phyloP scores from a whole-genome alignment of 2,797 vertebrate species.

The Centropyge bicolor region DNA sequence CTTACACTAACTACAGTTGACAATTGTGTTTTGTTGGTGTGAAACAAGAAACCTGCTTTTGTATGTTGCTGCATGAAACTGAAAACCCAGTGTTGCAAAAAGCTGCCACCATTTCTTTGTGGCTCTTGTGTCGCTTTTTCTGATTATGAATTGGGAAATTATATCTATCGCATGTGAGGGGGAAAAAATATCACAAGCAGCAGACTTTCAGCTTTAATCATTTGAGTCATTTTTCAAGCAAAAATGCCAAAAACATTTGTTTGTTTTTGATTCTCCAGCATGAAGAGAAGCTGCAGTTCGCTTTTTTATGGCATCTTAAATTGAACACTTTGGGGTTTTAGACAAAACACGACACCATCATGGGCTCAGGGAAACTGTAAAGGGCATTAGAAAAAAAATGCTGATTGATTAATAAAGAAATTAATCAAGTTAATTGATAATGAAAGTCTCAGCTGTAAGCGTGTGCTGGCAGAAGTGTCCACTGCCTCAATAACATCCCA shows the following conservation, averaged over 20 bases:
- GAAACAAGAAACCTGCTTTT: neutral
- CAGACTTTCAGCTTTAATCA: too few relatives aligned
- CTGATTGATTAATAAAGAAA: neutral
- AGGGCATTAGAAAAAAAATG: neutral
- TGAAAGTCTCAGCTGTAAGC: neutral
- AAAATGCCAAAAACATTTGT: neutral
- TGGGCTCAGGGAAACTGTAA: neutral
- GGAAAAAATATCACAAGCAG: too few relatives aligned
- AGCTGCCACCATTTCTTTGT: too few relatives aligned
- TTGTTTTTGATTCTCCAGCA: neutral
- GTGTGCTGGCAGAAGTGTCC: neutral
- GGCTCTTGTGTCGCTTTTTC: neutral
- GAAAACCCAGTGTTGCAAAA: neutral
- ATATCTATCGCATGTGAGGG: too few relatives aligned
- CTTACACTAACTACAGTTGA: neutral
- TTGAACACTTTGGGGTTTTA: neutral
- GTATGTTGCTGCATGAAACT: neutral
- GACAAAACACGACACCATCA: neutral
- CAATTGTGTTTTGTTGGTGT: neutral
- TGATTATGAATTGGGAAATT: neutral
- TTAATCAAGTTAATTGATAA: neutral
- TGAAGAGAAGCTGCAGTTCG: neutral
- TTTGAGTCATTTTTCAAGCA: too few relatives aligned
- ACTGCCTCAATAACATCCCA: neutral
- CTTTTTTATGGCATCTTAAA: neutral